Evolutionary conservation across 2,888 invertebrate species (phyloP), one percentile per base, ranked within the genome.

Genomic region (Carabus problematicus): DNA sequence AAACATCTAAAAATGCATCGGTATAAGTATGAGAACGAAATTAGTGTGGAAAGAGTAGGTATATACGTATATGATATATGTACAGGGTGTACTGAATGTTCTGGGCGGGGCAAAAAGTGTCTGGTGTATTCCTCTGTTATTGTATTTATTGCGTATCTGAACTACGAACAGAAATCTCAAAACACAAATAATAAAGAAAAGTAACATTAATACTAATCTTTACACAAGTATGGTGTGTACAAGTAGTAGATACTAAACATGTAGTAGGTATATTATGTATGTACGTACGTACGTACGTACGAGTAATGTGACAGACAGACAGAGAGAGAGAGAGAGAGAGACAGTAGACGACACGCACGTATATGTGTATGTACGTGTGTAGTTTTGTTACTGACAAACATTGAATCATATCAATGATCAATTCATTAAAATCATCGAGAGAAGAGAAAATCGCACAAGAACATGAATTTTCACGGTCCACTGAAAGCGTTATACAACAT

Each of bases 91-190:
- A 66, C 49, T 66, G 58, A 58, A 58, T 58, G 66, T 66, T 66
- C 47, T 45, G 58, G 14, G 47, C 39, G 58, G 29, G 29, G 29
- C 29, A 29, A 29, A 29, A 29, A 29, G 29, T 29, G 29, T 29
- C 6, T 2, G 29, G 29, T 29, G 29, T 29, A 29, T 55, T 67
- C 58, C 54, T 55, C 59, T 67, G 67, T 67, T 60, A 67, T 47
- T 56, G 66, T 66, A 66, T 66, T 66, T 67, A 67, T 67, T 67
- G 58, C 56, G 58, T 66, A 59, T 67, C 60, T 52, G 56, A 29
- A 56, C 39, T 29, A 29, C 67, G 59, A 67, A 67, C 67, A 67
- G 59, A 67, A 64, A 60, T 67, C 43, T 67, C 67, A 67, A 67
- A 19, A 67, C 45, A 67, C 60, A 67, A 49, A 67, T 49, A 52